Evolutionary conservation across 1,140 invertebrate genomes (phyloP).

Genomic region (Uloborus diversus): DNA sequence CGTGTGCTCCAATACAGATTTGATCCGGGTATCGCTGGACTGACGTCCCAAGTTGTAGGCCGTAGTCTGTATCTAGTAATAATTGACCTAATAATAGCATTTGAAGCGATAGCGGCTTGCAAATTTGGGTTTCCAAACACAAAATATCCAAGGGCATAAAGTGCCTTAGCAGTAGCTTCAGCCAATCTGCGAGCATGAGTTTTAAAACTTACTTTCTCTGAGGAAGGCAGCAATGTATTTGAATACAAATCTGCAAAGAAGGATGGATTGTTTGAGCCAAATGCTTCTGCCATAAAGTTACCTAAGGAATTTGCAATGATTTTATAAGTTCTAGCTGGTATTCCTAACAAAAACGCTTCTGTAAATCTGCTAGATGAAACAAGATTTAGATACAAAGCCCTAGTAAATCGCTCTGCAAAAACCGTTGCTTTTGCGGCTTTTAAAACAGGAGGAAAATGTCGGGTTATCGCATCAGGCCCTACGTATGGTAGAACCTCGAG

Average conservation of each 20-base stretch:
- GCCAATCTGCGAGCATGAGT: conserved; percentile 16
- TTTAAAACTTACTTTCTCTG: conserved; percentile 30
- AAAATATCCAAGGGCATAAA: conserved; percentile 39
- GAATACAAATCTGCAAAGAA: conserved; percentile 23
- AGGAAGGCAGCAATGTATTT: conserved; percentile 24
- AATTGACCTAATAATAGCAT: conserved; percentile 28
- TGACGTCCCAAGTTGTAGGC: neutral
- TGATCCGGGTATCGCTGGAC: too few species aligned
- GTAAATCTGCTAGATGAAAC: conserved; percentile 32
- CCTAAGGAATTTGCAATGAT: conserved; percentile 12
- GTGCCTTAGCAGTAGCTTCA: conserved; percentile 23
- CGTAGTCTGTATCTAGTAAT: too few species aligned
- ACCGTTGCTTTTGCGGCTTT: conserved; percentile 29
- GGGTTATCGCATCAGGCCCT: conserved; percentile 29
- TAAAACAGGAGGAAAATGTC: conserved; percentile 29
- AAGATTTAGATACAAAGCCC: conserved; percentile 10
- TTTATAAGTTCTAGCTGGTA: conserved; percentile 11
- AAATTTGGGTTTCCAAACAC: conserved; percentile 38
- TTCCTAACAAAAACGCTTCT: conserved; percentile 23
- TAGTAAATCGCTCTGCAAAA: conserved; percentile 4
- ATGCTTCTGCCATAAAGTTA: conserved; percentile 28
- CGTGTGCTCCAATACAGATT: conserved; percentile 34
- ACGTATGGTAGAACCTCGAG: conserved; percentile 43
- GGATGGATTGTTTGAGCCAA: conserved; percentile 29
- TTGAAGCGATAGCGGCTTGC: conserved; percentile 39